phyloP scores from a whole-genome alignment of 2,113 vertebrate genomes.

The Hypomesus transpacificus region DNA sequence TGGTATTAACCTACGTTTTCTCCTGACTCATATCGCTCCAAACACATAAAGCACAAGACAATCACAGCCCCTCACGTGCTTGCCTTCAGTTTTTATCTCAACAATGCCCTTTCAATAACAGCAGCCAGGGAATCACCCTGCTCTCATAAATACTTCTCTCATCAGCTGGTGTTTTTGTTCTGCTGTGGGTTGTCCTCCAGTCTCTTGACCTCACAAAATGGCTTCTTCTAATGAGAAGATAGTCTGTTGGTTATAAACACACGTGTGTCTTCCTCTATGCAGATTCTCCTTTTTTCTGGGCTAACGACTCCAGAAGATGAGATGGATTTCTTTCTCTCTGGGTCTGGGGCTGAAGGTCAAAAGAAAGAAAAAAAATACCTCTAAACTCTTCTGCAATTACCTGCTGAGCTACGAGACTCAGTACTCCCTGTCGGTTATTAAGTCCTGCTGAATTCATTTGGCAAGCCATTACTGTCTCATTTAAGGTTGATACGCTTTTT shows the following conservation, averaged over 20 bases:
- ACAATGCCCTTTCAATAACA: background rate
- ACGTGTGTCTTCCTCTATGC: background rate
- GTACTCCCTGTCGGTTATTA: background rate
- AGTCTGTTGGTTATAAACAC: background rate
- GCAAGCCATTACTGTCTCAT: background rate
- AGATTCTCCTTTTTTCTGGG: background rate
- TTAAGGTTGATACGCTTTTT: background rate
- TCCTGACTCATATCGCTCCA: background rate
- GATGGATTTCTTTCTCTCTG: background rate
- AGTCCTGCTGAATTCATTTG: background rate
- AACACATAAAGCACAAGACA: too few species aligned
- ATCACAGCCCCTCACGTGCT: too few species aligned
- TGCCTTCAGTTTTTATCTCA: background rate
- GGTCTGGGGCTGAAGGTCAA: background rate
- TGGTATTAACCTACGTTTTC: background rate
- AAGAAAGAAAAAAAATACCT: background rate
- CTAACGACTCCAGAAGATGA: background rate
- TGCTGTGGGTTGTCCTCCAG: background rate
- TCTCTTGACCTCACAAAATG: background rate
- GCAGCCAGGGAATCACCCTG: background rate
- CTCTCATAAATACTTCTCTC: background rate
- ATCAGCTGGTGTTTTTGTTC: background rate
- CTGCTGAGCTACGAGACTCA: background rate
- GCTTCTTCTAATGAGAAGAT: background rate
- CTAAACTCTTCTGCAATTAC: slow-evolving; percentile 7